A percentile compares a stretch with the other conserved stretches of the same genome.
phyloP scores from a whole-genome alignment of 2,888 invertebrate species.

The Leptinotarsa rubiginosa region DNA sequence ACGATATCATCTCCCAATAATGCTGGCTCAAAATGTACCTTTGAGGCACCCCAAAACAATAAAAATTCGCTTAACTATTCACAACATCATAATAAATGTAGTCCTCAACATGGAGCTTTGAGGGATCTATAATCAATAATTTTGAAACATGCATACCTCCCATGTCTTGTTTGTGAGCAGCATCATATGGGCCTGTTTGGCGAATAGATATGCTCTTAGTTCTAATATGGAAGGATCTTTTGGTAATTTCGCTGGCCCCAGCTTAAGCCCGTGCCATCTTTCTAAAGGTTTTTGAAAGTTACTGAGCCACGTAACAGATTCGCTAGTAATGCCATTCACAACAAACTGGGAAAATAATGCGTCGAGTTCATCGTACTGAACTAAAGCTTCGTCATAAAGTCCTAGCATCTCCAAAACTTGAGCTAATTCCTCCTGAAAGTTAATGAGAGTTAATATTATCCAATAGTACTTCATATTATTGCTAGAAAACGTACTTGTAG shows the following conservation, averaged over 20 bases:
- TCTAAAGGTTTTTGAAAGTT: slow-evolving; percentile 84
- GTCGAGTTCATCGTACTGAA: slow-evolving; percentile 97
- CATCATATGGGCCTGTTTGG: slow-evolving; percentile 90
- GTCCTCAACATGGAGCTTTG: too few species aligned
- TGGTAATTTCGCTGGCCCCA: slow-evolving; percentile 74
- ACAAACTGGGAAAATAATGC: slow-evolving; percentile 97
- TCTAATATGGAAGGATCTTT: slow-evolving; percentile 82
- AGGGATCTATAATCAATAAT: too few species aligned
- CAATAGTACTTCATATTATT: background rate
- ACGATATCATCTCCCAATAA: background rate
- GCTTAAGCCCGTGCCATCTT: slow-evolving; percentile 85
- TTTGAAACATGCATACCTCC: slow-evolving; percentile 72
- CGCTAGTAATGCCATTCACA: slow-evolving; percentile 84
- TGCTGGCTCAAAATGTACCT: background rate
- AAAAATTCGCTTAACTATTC: background rate
- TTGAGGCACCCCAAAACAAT: background rate
- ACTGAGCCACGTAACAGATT: slow-evolving; percentile 84
- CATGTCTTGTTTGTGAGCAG: slow-evolving; percentile 79
- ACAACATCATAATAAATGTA: background rate
- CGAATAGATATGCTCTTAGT: slow-evolving; percentile 92
- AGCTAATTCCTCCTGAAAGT: slow-evolving; percentile 89
- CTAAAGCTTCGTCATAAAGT: slow-evolving; percentile 91
- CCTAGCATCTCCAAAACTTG: slow-evolving; percentile 95
- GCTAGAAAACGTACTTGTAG: slow-evolving; percentile 76
- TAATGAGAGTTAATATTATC: background rate